Conservation (phyloP, 1,140 invertebrate species). For the Tyrophagus putrescentiae region DNA sequence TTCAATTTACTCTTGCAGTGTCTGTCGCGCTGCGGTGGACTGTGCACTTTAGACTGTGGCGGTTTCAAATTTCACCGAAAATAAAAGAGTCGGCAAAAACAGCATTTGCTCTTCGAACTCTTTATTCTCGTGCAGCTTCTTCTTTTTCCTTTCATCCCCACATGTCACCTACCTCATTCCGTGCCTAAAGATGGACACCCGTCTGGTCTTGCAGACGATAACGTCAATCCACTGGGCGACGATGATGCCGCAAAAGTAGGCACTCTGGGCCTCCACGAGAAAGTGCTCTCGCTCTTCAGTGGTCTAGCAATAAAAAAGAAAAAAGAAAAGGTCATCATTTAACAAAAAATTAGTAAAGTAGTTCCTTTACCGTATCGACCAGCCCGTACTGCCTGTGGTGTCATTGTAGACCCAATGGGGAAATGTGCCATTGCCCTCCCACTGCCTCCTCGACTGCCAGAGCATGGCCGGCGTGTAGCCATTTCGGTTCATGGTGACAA, state of each 20-base stretch:
- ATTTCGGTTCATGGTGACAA: constrained; percentile 88
- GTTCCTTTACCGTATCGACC: background rate
- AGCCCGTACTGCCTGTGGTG: background rate
- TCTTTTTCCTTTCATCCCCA: background rate
- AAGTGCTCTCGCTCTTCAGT: constrained; percentile 84
- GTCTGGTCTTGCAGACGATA: constrained; percentile 50
- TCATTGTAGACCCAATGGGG: background rate
- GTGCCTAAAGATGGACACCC: constrained; percentile 47
- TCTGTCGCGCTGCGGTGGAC: too few relatives aligned
- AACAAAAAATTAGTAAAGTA: constrained; percentile 29
- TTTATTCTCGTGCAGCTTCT: too few relatives aligned
- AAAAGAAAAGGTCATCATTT: background rate
- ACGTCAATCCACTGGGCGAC: constrained; percentile 54
- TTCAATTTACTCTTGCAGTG: too few relatives aligned
- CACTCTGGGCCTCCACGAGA: constrained; percentile 75
- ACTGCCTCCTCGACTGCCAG: background rate
- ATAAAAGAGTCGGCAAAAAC: background rate
- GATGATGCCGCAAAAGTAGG: constrained; percentile 51
- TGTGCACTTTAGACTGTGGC: too few relatives aligned
- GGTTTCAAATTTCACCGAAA: background rate
- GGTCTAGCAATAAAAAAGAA: constrained; percentile 49
- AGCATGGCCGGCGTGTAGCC: constrained; percentile 1
- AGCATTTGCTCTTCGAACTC: too few relatives aligned
- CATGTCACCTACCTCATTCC: constrained; percentile 42
- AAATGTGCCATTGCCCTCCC: constrained; percentile 10